phyloP scores from a whole-genome alignment of 2,888 invertebrate species.

The Drosophila mimetica region DNA sequence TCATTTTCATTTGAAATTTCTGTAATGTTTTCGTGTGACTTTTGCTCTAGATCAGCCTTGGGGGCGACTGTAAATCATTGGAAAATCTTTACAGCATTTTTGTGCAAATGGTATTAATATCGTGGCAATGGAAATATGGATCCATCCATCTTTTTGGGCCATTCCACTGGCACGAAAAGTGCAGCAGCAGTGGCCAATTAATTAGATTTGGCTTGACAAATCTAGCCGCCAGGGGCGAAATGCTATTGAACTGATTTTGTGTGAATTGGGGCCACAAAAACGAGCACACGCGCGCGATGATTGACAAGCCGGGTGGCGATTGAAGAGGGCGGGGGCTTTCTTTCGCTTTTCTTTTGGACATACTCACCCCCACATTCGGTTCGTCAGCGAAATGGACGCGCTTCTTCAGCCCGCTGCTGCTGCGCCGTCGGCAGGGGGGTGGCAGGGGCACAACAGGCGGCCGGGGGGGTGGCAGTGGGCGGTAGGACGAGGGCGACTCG shows the following conservation, averaged over 20 bases:
- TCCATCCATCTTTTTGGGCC: constrained; percentile 20
- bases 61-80: constrained; percentile 10
- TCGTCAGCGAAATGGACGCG: constrained; percentile 85
- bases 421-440: constrained; percentile 52
- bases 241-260: constrained; percentile 79
- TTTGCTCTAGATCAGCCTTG: constrained; percentile 16
- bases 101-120: constrained; percentile 51
- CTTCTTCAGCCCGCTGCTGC: constrained; percentile 78
- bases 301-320: constrained; percentile 59
- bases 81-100: not conserved
- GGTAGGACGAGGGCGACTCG: constrained; percentile 35
- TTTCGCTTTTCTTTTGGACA: constrained; percentile 13
- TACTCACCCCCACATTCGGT: constrained; percentile 65
- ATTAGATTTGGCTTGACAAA: constrained; percentile 71
- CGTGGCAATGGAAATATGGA: constrained; percentile 20
- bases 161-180: constrained; percentile 42
- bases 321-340: constrained; percentile 8
- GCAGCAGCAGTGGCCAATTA: constrained; percentile 74
- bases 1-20: constrained; percentile 32
- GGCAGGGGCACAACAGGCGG: constrained; percentile 11
- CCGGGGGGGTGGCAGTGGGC: constrained; percentile 23
- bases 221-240: constrained; percentile 67
- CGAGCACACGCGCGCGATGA: constrained; percentile 40
- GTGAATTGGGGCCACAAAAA: constrained; percentile 65
- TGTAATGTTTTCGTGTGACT: constrained; percentile 24